Evolutionary conservation across 2,888 invertebrate species (phyloP).

Genomic region (Idaea biselata): DNA sequence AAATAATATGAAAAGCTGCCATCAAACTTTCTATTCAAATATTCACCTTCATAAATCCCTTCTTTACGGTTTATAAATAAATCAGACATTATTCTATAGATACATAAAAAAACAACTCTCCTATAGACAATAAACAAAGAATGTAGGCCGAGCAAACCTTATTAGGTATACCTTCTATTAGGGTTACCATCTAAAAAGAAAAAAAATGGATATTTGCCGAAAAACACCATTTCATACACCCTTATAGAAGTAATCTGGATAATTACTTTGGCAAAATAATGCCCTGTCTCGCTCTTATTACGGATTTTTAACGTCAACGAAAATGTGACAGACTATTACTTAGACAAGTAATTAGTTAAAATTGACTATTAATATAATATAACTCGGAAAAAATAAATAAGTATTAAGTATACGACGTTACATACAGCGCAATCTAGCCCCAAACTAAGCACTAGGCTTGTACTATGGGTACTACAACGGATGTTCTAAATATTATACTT

Average conservation of each 20-base stretch:
- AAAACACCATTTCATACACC: not conserved
- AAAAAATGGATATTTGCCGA: not conserved
- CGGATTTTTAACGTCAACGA: too few relatives aligned
- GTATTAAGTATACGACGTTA: too few relatives aligned
- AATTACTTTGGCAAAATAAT: too few relatives aligned
- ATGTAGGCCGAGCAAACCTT: constrained; percentile 41
- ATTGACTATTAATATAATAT: too few relatives aligned
- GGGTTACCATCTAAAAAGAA: not conserved
- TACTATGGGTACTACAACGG: too few relatives aligned
- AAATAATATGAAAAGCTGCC: not conserved
- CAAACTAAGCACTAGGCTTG: too few relatives aligned
- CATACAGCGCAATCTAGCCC: too few relatives aligned
- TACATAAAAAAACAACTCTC: constrained; percentile 28
- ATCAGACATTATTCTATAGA: constrained; percentile 14
- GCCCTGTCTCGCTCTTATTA: too few relatives aligned
- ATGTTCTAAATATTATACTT: too few relatives aligned
- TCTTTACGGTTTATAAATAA: constrained; percentile 5
- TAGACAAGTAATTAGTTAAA: too few relatives aligned
- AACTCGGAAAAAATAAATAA: too few relatives aligned
- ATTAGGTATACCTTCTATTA: constrained; percentile 20
- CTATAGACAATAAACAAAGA: constrained; percentile 46
- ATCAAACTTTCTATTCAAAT: constrained; percentile 1
- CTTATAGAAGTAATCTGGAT: not conserved
- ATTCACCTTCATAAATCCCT: not conserved
- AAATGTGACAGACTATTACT: too few relatives aligned